A percentile compares a stretch with the other conserved stretches of the same genome.
These are phyloP conservation scores for Stigmatopora argus DNA, from an alignment of 2,113 vertebrate species.

Conservation along the genomic window DNA sequence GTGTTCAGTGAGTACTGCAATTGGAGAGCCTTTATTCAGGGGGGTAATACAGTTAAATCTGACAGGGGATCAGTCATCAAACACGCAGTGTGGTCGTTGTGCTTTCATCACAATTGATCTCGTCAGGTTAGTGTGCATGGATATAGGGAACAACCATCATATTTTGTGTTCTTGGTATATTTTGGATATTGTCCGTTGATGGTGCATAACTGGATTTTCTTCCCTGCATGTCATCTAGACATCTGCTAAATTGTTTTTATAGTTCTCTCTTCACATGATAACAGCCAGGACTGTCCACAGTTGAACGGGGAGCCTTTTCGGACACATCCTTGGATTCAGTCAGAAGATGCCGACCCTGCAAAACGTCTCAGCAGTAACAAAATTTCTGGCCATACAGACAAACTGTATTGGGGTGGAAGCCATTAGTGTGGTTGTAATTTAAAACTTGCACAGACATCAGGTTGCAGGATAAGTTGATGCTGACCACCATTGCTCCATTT, in stretches of 20 bases:
- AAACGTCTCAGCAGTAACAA: constrained; percentile 3
- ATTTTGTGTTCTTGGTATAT: not conserved
- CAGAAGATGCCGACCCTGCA: not conserved
- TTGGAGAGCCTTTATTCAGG: no score
- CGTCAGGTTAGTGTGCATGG: not conserved
- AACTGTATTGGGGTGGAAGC: not conserved
- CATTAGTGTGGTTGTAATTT: constrained; percentile 4
- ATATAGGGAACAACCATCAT: not conserved
- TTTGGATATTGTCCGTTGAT: not conserved
- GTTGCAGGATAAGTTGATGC: not conserved
- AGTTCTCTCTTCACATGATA: not conserved
- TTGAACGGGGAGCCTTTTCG: not conserved
- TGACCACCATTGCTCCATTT: not conserved
- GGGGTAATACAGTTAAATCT: not conserved
- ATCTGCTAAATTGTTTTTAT: not conserved
- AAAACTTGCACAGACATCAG: constrained; percentile 2
- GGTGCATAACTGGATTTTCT: not conserved
- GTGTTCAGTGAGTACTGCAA: no score
- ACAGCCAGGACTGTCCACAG: not conserved
- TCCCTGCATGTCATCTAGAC: not conserved
- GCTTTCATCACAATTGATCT: not conserved
- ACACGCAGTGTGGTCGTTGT: not conserved
- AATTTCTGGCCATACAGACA: not conserved
- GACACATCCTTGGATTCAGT: constrained; percentile 3
- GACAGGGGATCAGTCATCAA: not conserved